These are phyloP conservation scores for Lethocerus indicus DNA, from an alignment of 1,140 invertebrate species.

Conservation along the genomic window DNA sequence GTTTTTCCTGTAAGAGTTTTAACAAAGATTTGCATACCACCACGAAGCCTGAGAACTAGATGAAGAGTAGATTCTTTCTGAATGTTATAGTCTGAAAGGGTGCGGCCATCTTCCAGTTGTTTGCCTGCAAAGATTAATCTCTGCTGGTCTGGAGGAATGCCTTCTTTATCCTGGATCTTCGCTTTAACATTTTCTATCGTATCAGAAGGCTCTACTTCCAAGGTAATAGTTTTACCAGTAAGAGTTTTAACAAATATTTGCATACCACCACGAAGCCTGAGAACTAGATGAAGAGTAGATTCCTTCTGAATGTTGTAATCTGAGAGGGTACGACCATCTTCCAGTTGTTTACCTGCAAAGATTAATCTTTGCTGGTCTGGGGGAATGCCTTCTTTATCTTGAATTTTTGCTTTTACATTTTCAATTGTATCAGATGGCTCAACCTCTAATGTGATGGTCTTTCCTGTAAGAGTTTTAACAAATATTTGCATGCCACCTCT, in stretches of 20 bases:
- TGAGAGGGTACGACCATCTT: slow-evolving; percentile 63
- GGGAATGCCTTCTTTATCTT: slow-evolving; percentile 50
- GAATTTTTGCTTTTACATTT: slow-evolving; percentile 63
- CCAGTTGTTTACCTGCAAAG: slow-evolving; percentile 58
- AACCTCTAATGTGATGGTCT: slow-evolving; percentile 54
- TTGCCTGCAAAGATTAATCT: slow-evolving; percentile 46
- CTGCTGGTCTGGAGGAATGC: slow-evolving; percentile 44
- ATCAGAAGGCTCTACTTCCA: slow-evolving; percentile 72
- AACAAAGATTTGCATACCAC: slow-evolving; percentile 62
- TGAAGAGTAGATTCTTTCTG: slow-evolving; percentile 48
- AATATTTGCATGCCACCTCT: slow-evolving; percentile 52
- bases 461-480: slow-evolving; percentile 52
- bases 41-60: slow-evolving; percentile 43
- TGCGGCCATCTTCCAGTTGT: slow-evolving; percentile 49
- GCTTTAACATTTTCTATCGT: slow-evolving; percentile 82
- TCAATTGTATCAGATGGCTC: slow-evolving; percentile 58
- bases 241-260: slow-evolving; percentile 74
- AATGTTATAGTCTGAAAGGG: slow-evolving; percentile 47
- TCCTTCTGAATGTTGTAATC: slow-evolving; percentile 53
- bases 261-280: slow-evolving; percentile 44
- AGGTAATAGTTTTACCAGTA: slow-evolving; percentile 56
- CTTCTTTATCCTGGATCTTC: slow-evolving; percentile 46
- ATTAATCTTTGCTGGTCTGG: slow-evolving; percentile 42
- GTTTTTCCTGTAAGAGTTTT: slow-evolving; percentile 77
- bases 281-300: slow-evolving; percentile 44